Evolutionary conservation across 53 echinoderm and acorn worm genomes (phyloP).

Genomic region (Patiria pectinifera): DNA sequence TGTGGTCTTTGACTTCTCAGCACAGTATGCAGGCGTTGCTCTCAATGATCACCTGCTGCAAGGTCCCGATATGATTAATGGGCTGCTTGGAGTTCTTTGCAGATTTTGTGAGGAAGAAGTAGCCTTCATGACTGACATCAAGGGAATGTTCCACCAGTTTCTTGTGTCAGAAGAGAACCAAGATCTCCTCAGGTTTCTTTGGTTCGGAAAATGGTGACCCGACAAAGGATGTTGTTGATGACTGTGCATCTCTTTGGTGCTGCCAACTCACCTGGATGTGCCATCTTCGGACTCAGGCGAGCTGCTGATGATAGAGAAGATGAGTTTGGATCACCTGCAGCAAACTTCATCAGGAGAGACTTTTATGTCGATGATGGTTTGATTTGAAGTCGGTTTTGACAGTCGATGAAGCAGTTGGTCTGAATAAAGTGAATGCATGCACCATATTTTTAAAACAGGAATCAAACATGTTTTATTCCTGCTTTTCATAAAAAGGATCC

Average conservation of each 20-base stretch:
- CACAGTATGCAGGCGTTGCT: slow-evolving; percentile 41
- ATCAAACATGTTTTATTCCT: too few relatives aligned
- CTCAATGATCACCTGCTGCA: slow-evolving; percentile 65
- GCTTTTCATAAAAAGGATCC: too few relatives aligned
- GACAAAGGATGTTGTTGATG: slow-evolving; percentile 24
- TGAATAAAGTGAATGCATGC: not conserved
- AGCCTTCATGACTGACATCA: slow-evolving; percentile 50
- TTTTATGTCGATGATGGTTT: not conserved
- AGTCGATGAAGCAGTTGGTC: not conserved
- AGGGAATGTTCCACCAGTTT: slow-evolving; percentile 74
- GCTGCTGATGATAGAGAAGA: slow-evolving; percentile 56
- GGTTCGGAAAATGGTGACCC: slow-evolving; percentile 67
- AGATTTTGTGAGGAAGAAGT: slow-evolving; percentile 61
- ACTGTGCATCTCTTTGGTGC: slow-evolving; percentile 69
- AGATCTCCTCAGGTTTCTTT: slow-evolving; percentile 49
- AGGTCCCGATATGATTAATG: slow-evolving; percentile 63
- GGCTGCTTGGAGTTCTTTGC: slow-evolving; percentile 65
- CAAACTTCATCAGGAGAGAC: slow-evolving; percentile 27
- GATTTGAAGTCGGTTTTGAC: not conserved
- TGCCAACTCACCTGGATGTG: slow-evolving; percentile 68
- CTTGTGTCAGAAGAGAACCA: not conserved
- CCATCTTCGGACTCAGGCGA: slow-evolving; percentile 68
- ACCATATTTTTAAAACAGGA: too few relatives aligned
- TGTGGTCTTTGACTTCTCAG: slow-evolving; percentile 43
- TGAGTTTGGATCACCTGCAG: slow-evolving; percentile 38